Base-by-base conservation (phyloP, 37 sponge, comb jelly and placozoan genomes). In the Mnemiopsis leidyi region DNA sequence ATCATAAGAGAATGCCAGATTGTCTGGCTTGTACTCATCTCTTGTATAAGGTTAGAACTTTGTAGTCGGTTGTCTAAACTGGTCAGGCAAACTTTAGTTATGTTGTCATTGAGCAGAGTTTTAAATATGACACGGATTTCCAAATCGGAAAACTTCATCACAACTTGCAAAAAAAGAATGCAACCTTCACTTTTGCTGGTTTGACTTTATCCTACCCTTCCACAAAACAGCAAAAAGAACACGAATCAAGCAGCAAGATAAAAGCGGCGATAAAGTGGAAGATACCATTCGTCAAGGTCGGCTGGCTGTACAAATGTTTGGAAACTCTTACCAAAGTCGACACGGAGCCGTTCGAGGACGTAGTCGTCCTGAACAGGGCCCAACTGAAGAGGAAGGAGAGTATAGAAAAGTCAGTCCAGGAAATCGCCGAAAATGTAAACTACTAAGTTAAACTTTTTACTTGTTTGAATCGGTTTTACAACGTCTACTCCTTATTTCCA, bases 11-110 rank as follows among this genome's bases (percentile, higher is more conserved):
- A 13, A 69, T 69, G 73, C 73, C 73, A n/a, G 82, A 79, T 5
- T 85, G 61, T 85, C 61, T 20, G 48, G 38, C 90, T 61, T 85
- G 90, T 39, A 85, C 90, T 3, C 90, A 85, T 39, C 39, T 85
- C 2, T 7, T 85, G 21, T 85, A 85, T 61, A 26, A 85, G 90
- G 90, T 85, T 48, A n/a, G n/a, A n/a, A n/a, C n/a, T n/a, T n/a
- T n/a, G n/a, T n/a, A n/a, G n/a, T n/a, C n/a, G n/a, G n/a, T n/a
- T n/a, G n/a, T n/a, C n/a, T n/a, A n/a, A n/a, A n/a, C n/a, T n/a
- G n/a, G n/a, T n/a, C n/a, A n/a, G n/a, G n/a, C n/a, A n/a, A n/a
- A n/a, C n/a, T n/a, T n/a, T n/a, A n/a, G n/a, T n/a, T n/a, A n/a
- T n/a, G n/a, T n/a, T n/a, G n/a, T n/a, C n/a, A n/a, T n/a, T n/a